A percentile compares a stretch with the other conserved stretches of the same genome.
phyloP scores from a whole-genome alignment of 2,888 invertebrate species.

The Heliconius charithonia region DNA sequence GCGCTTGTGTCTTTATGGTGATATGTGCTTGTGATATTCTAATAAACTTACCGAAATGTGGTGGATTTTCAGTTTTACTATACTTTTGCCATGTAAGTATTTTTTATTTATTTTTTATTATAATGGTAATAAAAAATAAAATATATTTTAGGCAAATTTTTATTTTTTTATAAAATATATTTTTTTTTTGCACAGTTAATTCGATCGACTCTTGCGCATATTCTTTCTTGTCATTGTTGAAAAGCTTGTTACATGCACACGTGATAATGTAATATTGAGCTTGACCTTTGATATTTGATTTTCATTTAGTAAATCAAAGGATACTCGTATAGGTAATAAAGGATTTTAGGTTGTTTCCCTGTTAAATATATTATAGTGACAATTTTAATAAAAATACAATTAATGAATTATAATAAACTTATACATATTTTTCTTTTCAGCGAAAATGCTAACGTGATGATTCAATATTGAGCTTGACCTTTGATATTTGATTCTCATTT shows the following conservation, averaged over 20 bases:
- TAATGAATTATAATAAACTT: not conserved
- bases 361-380: not conserved
- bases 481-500: not conserved
- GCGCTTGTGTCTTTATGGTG: constrained; percentile 15
- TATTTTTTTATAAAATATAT: not conserved
- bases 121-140: not conserved
- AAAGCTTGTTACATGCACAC: not conserved
- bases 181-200: not conserved
- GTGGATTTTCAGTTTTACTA: constrained; percentile 46
- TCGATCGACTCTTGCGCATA: constrained; percentile 6
- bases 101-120: not conserved
- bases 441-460: not conserved
- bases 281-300: not conserved
- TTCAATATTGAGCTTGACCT: not conserved
- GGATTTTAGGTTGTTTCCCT: not conserved
- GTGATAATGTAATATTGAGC: not conserved
- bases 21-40: constrained; percentile 9
- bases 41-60: constrained; percentile 36
- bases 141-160: too few relatives aligned
- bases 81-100: constrained; percentile 49
- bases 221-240: not conserved
- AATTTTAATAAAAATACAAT: not conserved
- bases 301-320: too few relatives aligned
- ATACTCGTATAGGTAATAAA: not conserved
- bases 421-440: not conserved